These are phyloP conservation scores for Drosophila mulleri DNA, from an alignment of 2,888 invertebrate species.

Conservation along the genomic window DNA sequence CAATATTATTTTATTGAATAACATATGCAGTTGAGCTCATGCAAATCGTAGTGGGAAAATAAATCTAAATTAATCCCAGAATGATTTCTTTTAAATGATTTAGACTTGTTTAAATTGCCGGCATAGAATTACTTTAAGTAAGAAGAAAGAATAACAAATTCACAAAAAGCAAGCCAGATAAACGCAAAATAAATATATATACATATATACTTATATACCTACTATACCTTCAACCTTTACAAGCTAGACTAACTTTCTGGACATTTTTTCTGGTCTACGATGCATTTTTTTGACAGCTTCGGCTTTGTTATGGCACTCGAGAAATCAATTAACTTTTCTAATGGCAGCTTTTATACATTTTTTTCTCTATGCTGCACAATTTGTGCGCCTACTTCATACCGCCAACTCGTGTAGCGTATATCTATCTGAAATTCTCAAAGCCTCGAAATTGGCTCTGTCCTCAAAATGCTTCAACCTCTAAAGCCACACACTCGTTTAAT, in stretches of 20 bases:
- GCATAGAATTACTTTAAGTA: too few relatives aligned
- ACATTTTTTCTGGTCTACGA: not conserved
- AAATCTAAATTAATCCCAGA: too few relatives aligned
- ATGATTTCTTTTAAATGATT: too few relatives aligned
- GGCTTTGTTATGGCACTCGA: conserved; percentile 15
- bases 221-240: not conserved
- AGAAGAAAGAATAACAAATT: not conserved
- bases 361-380: not conserved
- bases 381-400: not conserved
- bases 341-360: not conserved
- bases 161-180: not conserved
- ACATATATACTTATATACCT: too few relatives aligned
- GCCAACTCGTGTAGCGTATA: conserved; percentile 8
- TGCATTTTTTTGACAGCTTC: conserved; percentile 31
- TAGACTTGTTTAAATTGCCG: too few relatives aligned
- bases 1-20: not conserved
- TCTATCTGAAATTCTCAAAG: conserved; percentile 21
- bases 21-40: not conserved
- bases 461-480: conserved; percentile 1
- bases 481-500: conserved; percentile 16
- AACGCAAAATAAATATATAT: too few relatives aligned
- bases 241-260: not conserved
- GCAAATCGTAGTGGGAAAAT: too few relatives aligned
- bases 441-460: not conserved
- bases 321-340: conserved; percentile 20